Conservation (phyloP, 2,888 invertebrate genomes). For the Zele albiditarsus region DNA sequence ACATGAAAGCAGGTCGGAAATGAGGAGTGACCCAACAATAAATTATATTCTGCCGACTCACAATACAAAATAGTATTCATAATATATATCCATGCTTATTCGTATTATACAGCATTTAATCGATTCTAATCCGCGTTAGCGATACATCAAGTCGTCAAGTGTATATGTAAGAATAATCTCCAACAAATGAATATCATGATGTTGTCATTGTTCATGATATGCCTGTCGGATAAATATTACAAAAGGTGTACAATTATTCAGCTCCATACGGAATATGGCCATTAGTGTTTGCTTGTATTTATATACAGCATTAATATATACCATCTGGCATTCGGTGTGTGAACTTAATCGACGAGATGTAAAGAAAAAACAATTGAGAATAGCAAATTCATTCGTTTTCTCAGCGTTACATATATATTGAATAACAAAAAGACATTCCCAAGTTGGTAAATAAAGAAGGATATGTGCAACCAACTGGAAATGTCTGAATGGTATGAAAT, state of each 20-base stretch:
- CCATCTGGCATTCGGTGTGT: slow-evolving; percentile 10
- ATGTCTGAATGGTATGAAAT: not conserved
- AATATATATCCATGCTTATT: not conserved
- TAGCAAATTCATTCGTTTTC: not conserved
- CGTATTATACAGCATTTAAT: not conserved
- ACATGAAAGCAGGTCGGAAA: slow-evolving; percentile 23
- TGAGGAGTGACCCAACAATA: slow-evolving; percentile 9
- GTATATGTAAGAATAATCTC: not conserved
- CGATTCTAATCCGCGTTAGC: not conserved
- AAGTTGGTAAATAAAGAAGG: not conserved
- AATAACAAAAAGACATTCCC: no score
- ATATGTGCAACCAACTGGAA: not conserved
- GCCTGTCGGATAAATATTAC: not conserved
- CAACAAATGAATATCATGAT: slow-evolving; percentile 2
- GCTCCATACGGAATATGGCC: not conserved
- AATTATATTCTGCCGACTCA: slow-evolving; percentile 7
- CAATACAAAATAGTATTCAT: not conserved
- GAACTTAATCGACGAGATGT: slow-evolving; percentile 12
- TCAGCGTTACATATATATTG: not conserved
- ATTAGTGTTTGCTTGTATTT: not conserved
- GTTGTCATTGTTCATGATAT: slow-evolving; percentile 21
- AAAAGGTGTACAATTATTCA: slow-evolving; percentile 3
- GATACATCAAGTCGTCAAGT: not conserved
- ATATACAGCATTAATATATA: not conserved
- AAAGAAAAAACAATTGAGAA: not conserved